Evolutionary conservation across 2,888 invertebrate genomes (phyloP).

Genomic region (Hirtodrosophila trivittata): DNA sequence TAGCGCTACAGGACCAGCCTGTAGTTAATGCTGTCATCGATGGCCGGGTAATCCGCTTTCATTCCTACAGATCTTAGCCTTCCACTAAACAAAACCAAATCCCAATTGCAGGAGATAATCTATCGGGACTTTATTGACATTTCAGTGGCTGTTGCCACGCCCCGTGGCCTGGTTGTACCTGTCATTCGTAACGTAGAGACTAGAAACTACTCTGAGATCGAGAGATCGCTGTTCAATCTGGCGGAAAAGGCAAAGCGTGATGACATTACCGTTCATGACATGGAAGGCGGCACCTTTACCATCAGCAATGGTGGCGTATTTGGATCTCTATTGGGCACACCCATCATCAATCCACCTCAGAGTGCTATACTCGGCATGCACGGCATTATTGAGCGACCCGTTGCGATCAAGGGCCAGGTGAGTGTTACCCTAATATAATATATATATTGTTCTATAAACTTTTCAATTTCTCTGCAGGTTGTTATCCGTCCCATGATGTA

Average conservation of each 20-base stretch:
- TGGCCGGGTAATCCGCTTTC: slow-evolving; percentile 85
- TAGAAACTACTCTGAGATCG: slow-evolving; percentile 98
- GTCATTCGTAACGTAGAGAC: slow-evolving; percentile 96
- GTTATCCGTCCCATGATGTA: slow-evolving; percentile 99
- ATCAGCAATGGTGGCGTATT: slow-evolving; percentile 99
- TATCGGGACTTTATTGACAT: slow-evolving; percentile 99
- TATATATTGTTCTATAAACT: background rate
- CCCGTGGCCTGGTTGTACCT: slow-evolving; percentile 98
- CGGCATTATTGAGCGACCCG: slow-evolving; percentile 96
- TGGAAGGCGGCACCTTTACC: slow-evolving; percentile 99
- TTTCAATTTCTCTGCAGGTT: slow-evolving; percentile 86
- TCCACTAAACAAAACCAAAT: background rate
- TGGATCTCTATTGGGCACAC: slow-evolving; percentile 98
- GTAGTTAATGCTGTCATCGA: slow-evolving; percentile 99
- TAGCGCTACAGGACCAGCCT: slow-evolving; percentile 96
- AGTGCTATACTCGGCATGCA: slow-evolving; percentile 99
- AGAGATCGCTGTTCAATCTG: slow-evolving; percentile 92
- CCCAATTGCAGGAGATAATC: slow-evolving; percentile 83
- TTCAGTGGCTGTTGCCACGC: slow-evolving; percentile 98
- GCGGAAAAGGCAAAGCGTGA: slow-evolving; percentile 96
- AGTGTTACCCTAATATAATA: background rate
- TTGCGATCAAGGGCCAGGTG: slow-evolving; percentile 95
- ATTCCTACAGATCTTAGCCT: slow-evolving; percentile 10
- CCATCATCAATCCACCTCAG: slow-evolving; percentile 99
- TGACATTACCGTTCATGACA: slow-evolving; percentile 96